phyloP scores from a whole-genome alignment of 2,797 vertebrate genomes.

The Trachops cirrhosus region DNA sequence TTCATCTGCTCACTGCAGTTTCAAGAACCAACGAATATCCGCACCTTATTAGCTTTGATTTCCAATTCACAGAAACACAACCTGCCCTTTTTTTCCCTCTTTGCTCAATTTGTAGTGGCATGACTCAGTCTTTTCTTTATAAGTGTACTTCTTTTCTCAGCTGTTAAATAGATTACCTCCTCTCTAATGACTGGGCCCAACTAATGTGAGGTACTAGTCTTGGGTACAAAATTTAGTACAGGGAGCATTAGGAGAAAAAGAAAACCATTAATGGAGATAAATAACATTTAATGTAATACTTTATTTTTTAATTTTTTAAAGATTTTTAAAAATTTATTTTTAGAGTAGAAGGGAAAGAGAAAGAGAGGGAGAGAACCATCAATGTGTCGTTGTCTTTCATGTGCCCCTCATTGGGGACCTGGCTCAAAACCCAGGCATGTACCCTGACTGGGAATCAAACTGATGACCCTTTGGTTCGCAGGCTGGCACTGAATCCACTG shows the following conservation, averaged over 20 bases:
- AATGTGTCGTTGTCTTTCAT: no score
- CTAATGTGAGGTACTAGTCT: background rate
- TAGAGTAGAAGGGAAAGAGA: no score
- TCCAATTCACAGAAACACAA: conserved; percentile 18
- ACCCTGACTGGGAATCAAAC: no score
- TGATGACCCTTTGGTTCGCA: no score
- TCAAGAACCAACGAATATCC: background rate
- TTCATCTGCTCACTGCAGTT: background rate
- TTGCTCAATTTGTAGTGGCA: background rate
- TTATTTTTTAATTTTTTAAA: background rate
- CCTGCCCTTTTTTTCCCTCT: background rate
- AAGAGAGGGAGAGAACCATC: no score
- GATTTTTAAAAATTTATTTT: no score
- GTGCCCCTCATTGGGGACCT: no score
- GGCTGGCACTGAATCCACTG: no score
- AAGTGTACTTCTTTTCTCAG: background rate
- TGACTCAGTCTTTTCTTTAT: background rate
- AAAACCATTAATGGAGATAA: background rate
- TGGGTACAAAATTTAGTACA: background rate
- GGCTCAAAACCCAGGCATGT: no score
- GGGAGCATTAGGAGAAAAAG: background rate
- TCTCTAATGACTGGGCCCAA: background rate
- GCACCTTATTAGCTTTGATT: background rate
- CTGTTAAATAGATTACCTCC: background rate
- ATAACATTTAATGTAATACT: background rate